Evolutionary conservation across 2,888 invertebrate genomes (phyloP), one percentile per base, ranked within the genome.

Genomic region (Ganaspis brasiliensis): DNA sequence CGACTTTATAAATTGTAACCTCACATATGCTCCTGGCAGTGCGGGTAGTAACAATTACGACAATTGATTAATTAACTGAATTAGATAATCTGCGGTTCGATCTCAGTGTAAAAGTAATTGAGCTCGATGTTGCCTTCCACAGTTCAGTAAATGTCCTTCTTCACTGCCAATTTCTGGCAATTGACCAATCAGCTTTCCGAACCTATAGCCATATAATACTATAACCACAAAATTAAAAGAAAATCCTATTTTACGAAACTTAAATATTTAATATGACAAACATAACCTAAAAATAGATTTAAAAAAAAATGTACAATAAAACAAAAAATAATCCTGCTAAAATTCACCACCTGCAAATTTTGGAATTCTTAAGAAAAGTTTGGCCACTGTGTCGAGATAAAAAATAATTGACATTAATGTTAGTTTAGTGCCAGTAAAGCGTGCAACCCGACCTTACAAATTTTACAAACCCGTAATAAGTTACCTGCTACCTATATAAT

Each of bases 31-130:
- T 16, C 14, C 31, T 6, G 10, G 10, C 57, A 45, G 74, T 85
- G 81, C 82, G 83, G 84, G 84, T 79, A 81, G 81, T 78, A 81
- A 87, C 88, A 87, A 89, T 88, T 87, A 88, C 83, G 79, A 79
- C 88, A 89, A 89, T 90, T 88, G 89, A 87, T 88, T 88, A 89
- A 91, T 91, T 89, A 88, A 87, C 84, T 82, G 86, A 90, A 90
- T 90, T 89, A 88, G 86, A 87, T 88, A 87, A 88, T 88, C 86
- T 86, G 81, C 81, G 73, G 82, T 84, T 87, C 86, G 87, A 86
- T 87, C 86, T 77, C 82, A 73, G 75, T 72, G 80, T 80, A 82
- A 84, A 81, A 84, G 82, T 83, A 84, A 87, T 84, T 81, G 81
- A 77, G 56, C 55, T 31, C 79, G 72, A 77, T 80, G 73, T 70